Evolutionary conservation across 1,140 invertebrate species (phyloP), one percentile per base, ranked within the genome.

Genomic region (Brachionus calyciflorus): DNA sequence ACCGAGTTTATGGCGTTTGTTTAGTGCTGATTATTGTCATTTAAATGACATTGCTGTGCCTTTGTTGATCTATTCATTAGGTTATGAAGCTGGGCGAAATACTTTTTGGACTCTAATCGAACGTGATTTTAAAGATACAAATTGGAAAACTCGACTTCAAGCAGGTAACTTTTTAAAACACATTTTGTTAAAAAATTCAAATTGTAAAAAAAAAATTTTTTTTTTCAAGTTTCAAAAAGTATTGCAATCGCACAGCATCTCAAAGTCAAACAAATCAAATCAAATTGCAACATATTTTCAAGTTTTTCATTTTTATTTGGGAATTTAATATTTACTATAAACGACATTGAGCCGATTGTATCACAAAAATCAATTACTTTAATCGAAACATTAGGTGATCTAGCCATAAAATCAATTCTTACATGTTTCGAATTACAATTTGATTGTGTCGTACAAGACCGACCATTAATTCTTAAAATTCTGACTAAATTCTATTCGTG

Each of bases 221-320:
- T 77, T 75, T 78, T 83, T 85, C 28, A 80, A 90, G 94, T 97
- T 53, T 94, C 97, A 86, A 88, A 93, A 81, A 93, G 95, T 12
- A 93, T 92, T 24, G 88, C 96, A 69, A 90, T 98, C 69, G 92
- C 93, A 12, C 88, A 94, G 79, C 96, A 96, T 84, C 90, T 98
- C 89, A 93, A 96, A 82, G 89, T 90, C 1, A 91, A 91, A 3
- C 90, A 93, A 0, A 87, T 98, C 30, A 89, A 91, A 79, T 90
- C 90, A 76, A 91, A 92, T 81, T 88, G 91, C 49, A 88, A 90
- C 4, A 87, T 99, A 24, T 93, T 97, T 85, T 92, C 93, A n/a
- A 91, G 93, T 0, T 83, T 99, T 79, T 93, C 95, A 10, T 96
- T 95, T 82, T 93, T 94, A 12, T 98, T 98, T 86, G 98, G 93